These are phyloP conservation scores for Myotis findleyi DNA, from an alignment of 2,797 vertebrate species.

Conservation along the genomic window DNA sequence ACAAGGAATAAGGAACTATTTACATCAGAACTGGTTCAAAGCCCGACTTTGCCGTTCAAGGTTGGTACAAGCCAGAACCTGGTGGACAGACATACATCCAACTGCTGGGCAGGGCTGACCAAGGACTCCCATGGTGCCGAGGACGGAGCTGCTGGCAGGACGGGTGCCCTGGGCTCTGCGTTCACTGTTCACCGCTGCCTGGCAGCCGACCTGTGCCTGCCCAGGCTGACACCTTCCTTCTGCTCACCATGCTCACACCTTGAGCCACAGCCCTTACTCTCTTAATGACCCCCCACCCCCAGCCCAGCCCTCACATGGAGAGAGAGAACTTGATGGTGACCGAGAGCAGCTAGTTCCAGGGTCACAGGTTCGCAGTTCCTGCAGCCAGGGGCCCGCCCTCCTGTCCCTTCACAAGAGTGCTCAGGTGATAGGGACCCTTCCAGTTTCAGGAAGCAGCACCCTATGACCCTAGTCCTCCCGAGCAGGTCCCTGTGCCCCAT, in stretches of 20 bases:
- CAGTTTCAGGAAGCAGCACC: background rate
- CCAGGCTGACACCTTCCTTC: background rate
- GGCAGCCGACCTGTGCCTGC: background rate
- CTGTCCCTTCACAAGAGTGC: background rate
- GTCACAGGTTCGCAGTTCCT: background rate
- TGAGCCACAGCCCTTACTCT: too few species aligned
- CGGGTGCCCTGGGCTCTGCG: background rate
- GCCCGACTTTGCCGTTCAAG: background rate
- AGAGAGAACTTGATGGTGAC: background rate
- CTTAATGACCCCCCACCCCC: fast-evolving
- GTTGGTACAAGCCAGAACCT: background rate
- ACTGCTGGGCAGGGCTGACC: background rate
- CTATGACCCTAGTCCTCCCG: background rate
- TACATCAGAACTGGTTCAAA: background rate
- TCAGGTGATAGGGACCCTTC: background rate
- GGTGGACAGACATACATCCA: background rate
- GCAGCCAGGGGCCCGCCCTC: background rate
- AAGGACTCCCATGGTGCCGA: fast-evolving
- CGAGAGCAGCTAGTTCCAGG: background rate
- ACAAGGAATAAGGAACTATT: background rate
- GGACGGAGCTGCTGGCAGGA: background rate
- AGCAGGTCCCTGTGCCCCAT: background rate
- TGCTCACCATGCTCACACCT: background rate
- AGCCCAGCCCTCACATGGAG: background rate
- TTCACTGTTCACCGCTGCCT: background rate